phyloP scores from a whole-genome alignment of 2,888 invertebrate species.

The Amphiduros pacificus region DNA sequence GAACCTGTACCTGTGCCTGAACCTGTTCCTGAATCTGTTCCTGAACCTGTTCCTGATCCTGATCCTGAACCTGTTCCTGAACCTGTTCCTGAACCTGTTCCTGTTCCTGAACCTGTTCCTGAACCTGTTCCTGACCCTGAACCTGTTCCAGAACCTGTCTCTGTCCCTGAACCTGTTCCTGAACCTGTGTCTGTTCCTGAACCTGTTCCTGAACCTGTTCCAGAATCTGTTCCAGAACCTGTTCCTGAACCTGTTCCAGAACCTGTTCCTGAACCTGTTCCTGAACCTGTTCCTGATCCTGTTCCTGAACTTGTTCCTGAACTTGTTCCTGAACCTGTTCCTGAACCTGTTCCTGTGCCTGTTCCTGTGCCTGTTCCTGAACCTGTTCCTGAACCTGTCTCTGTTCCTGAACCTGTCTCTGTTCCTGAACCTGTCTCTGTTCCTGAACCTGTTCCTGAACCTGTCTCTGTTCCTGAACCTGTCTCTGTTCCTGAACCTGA shows the following conservation, averaged over 20 bases:
- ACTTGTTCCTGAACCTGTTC: neutral
- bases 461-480: neutral
- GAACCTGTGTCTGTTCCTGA: neutral
- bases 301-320: neutral
- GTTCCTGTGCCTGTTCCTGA: neutral
- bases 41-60: neutral
- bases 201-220: neutral
- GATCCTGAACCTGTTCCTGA: neutral
- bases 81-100: neutral
- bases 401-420: neutral
- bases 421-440: neutral
- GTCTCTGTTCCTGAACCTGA: neutral
- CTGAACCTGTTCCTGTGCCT: neutral
- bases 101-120: neutral
- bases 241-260: neutral
- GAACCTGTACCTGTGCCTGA: neutral
- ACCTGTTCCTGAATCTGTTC: neutral
- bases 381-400: constrained; percentile 1
- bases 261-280: neutral
- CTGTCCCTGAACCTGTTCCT: neutral
- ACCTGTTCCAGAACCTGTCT: neutral
- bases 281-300: neutral
- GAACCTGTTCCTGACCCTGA: neutral
- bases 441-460: neutral
- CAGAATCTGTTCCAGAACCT: neutral